Conservation (phyloP, 2,113 vertebrate genomes). For the Rhinogobius similis region DNA sequence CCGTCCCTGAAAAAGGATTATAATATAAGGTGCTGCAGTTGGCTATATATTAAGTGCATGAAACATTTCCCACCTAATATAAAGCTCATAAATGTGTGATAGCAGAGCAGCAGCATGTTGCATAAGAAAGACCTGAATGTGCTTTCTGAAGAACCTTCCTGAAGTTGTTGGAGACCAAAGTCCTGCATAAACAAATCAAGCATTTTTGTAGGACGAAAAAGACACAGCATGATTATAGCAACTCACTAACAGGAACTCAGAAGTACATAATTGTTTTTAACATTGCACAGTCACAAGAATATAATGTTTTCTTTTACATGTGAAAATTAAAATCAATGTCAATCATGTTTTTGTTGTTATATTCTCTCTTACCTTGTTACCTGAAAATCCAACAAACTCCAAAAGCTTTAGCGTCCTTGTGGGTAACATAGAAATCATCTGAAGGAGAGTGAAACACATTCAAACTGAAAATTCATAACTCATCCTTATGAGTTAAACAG, state of each 20-base stretch:
- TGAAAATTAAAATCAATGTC: not conserved
- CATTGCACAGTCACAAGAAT: too few species aligned
- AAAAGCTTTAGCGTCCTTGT: constrained; percentile 89
- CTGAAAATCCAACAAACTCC: constrained; percentile 96
- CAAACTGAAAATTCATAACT: not conserved
- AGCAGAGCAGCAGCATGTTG: constrained; percentile 95
- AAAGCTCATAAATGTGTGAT: constrained; percentile 98
- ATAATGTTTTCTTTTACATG: not conserved
- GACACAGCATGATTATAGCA: too few species aligned
- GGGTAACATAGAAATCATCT: constrained; percentile 96
- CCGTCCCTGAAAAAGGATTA: constrained; percentile 83
- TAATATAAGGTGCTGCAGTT: not conserved
- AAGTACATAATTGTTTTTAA: constrained; percentile 4
- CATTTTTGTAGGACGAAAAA: not conserved
- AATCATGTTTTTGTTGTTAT: not conserved
- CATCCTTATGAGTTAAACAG: not conserved
- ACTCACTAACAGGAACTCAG: too few species aligned
- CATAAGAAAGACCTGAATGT: constrained; percentile 95
- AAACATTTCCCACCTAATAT: constrained; percentile 85
- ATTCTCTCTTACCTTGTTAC: constrained; percentile 87
- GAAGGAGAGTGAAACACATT: constrained; percentile 13
- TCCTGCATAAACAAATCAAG: constrained; percentile 80
- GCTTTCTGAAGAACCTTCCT: constrained; percentile 86
- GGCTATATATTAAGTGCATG: not conserved
- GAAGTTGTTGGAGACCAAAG: constrained; percentile 90